These are phyloP conservation scores for Oncorhynchus tshawytscha DNA, from an alignment of 2,113 vertebrate species.

Conservation along the genomic window DNA sequence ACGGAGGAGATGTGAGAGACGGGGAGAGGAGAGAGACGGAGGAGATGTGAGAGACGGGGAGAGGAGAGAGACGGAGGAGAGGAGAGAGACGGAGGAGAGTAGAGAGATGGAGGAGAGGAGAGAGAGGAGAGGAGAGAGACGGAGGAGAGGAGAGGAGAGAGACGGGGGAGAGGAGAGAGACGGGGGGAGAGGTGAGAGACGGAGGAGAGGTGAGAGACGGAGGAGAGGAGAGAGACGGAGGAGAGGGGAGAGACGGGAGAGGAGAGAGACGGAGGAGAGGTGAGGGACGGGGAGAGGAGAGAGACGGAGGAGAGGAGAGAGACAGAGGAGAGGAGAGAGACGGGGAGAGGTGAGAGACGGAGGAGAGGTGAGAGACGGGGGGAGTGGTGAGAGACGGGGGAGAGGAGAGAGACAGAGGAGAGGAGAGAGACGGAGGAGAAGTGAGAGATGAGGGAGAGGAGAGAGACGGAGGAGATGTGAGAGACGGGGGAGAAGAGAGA, in stretches of 20 bases:
- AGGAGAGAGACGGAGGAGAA: rapidly evolving
- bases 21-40: no score
- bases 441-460: no score
- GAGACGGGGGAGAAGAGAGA: no score
- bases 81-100: neutral
- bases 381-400: no score
- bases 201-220: neutral
- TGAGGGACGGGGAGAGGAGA: no score
- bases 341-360: neutral
- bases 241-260: rapidly evolving
- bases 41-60: no score
- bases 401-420: no score
- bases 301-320: no score
- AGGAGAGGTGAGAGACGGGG: no score
- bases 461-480: no score
- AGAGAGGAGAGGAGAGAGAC: rapidly evolving
- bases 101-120: neutral
- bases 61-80: rapidly evolving
- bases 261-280: no score
- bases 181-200: neutral
- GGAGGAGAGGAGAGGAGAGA: rapidly evolving
- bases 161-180: no score
- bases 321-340: neutral
- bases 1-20: rapidly evolving
- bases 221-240: rapidly evolving